Conservation (phyloP, 2,113 vertebrate species). For the Cyanoliseus patagonus region DNA sequence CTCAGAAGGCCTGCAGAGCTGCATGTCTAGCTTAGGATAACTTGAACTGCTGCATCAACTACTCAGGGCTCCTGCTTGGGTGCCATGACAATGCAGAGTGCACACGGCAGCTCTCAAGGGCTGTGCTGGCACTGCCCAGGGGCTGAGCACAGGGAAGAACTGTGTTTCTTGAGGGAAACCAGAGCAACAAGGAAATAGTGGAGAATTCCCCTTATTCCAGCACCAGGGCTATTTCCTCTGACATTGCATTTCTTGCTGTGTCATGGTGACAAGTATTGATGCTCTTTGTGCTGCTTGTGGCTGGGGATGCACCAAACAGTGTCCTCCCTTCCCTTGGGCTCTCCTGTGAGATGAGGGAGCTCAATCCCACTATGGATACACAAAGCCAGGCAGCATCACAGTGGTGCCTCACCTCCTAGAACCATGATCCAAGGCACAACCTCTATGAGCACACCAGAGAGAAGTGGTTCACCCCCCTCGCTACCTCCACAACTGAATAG, state of each 20-base stretch:
- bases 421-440: not conserved
- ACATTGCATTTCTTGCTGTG: not conserved
- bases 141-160: not conserved
- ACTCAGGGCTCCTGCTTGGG: not conserved
- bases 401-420: not conserved
- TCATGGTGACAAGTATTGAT: not conserved
- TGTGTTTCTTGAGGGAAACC: not conserved
- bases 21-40: rapidly evolving
- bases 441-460: not conserved
- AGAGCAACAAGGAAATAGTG: not conserved
- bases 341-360: rapidly evolving
- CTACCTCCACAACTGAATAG: not conserved
- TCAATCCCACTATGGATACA: not conserved
- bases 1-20: rapidly evolving
- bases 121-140: not conserved
- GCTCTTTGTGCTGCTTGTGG: not conserved
- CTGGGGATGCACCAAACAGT: not conserved
- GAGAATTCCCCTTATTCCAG: not conserved
- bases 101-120: not conserved
- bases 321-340: not conserved
- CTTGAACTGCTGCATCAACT: rapidly evolving
- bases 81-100: not conserved
- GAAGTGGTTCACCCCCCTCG: not conserved
- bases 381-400: not conserved
- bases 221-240: not conserved